These are phyloP conservation scores for Halcyon leucocephala DNA, from an alignment of 2,797 vertebrate species.

Conservation along the genomic window DNA sequence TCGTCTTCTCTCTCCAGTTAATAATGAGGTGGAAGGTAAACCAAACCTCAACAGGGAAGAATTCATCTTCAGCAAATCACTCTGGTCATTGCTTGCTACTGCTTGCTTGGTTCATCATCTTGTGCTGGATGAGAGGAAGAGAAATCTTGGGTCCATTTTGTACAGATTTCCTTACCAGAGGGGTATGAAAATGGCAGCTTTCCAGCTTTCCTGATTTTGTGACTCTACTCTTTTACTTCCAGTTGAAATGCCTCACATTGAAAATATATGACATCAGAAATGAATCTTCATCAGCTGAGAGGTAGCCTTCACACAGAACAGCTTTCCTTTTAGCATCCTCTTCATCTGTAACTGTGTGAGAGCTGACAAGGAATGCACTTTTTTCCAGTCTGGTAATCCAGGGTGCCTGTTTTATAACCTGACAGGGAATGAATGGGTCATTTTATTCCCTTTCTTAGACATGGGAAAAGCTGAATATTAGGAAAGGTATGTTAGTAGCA, in stretches of 20 bases:
- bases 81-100: not conserved
- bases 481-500: not conserved
- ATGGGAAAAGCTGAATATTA: not conserved
- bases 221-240: not conserved
- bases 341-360: not conserved
- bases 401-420: not conserved
- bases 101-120: not conserved
- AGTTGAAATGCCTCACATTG: not conserved
- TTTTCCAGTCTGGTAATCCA: not conserved
- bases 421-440: not conserved
- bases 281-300: not conserved
- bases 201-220: not conserved
- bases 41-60: not conserved
- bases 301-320: not conserved
- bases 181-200: not conserved
- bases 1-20: not conserved
- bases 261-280: not conserved
- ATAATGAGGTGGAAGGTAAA: not conserved
- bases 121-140: not conserved
- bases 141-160: not conserved
- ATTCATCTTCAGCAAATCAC: not conserved
- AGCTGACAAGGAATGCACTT: not conserved
- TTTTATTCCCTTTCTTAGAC: not conserved
- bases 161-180: not conserved
- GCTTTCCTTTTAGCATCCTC: not conserved